Evolutionary conservation across 2,888 invertebrate species (phyloP).

Genomic region (Brachyptera putata): DNA sequence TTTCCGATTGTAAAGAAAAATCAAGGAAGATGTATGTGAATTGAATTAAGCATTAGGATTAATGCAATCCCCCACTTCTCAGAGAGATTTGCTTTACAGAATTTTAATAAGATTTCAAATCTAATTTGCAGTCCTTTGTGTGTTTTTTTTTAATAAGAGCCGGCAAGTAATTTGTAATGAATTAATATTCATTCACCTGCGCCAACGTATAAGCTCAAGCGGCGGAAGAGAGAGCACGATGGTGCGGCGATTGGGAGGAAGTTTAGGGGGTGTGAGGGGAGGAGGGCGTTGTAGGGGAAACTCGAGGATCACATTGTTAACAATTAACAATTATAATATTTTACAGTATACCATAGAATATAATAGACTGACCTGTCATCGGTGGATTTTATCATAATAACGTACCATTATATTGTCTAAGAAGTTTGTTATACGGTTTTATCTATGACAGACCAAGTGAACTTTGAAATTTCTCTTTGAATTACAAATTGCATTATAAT

Average conservation of each 20-base stretch:
- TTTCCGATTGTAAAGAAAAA: too few relatives aligned
- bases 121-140: slow-evolving; percentile 13
- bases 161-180: slow-evolving; percentile 3
- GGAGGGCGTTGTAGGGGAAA: not conserved
- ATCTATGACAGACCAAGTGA: too few relatives aligned
- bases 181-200: slow-evolving; percentile 22
- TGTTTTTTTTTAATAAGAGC: not conserved
- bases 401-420: too few relatives aligned
- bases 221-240: not conserved
- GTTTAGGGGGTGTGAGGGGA: not conserved
- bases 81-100: too few relatives aligned
- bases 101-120: not conserved
- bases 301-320: not conserved
- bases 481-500: too few relatives aligned
- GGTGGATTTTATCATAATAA: not conserved
- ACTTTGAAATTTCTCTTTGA: too few relatives aligned
- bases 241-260: not conserved
- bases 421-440: too few relatives aligned
- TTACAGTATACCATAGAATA: too few relatives aligned
- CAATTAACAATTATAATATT: slow-evolving; percentile 18
- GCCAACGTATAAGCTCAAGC: not conserved
- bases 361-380: slow-evolving; percentile 9
- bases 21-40: too few relatives aligned
- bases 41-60: too few relatives aligned
- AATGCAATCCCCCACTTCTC: too few relatives aligned